phyloP scores from a whole-genome alignment of 2,888 invertebrate genomes.

The Serrognathus titanus region DNA sequence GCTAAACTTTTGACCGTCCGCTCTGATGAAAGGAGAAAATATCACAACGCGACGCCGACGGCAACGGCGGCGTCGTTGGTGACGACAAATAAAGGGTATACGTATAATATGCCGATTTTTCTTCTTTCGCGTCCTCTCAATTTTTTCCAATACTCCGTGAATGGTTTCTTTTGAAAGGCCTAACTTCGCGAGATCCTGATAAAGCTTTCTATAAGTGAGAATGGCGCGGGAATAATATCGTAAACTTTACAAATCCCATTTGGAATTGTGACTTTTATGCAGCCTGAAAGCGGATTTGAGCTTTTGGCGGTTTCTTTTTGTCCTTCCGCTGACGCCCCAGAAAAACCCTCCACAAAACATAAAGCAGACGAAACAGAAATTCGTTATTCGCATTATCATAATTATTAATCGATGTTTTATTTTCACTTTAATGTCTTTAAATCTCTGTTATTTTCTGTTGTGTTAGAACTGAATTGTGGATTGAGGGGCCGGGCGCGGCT shows the following conservation, averaged over 20 bases:
- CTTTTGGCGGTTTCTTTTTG: constrained; percentile 47
- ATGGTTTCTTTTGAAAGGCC: constrained; percentile 43
- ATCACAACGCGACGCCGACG: no score
- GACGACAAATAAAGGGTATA: not conserved
- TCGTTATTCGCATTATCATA: no score
- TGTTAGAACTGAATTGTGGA: no score
- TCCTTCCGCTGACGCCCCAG: constrained; percentile 29
- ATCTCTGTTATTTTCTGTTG: no score
- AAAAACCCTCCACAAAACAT: constrained; percentile 30
- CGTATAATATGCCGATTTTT: constrained; percentile 19
- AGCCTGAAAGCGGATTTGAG: constrained; percentile 49
- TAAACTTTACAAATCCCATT: constrained; percentile 53
- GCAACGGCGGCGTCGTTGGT: not conserved
- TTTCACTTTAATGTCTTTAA: no score
- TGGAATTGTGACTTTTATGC: constrained; percentile 53
- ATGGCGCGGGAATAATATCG: constrained; percentile 51
- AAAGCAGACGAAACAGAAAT: not conserved
- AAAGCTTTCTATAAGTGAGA: constrained; percentile 49
- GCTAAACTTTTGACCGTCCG: no score
- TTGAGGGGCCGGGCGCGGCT: not conserved
- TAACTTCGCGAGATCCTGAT: constrained; percentile 46
- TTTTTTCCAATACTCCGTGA: constrained; percentile 45
- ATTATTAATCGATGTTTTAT: no score
- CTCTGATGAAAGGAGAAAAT: no score
- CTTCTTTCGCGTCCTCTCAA: constrained; percentile 38